Evolutionary conservation across 1,140 invertebrate species (phyloP), one percentile per base, ranked within the genome.

Genomic region (Drosophila truncata): DNA sequence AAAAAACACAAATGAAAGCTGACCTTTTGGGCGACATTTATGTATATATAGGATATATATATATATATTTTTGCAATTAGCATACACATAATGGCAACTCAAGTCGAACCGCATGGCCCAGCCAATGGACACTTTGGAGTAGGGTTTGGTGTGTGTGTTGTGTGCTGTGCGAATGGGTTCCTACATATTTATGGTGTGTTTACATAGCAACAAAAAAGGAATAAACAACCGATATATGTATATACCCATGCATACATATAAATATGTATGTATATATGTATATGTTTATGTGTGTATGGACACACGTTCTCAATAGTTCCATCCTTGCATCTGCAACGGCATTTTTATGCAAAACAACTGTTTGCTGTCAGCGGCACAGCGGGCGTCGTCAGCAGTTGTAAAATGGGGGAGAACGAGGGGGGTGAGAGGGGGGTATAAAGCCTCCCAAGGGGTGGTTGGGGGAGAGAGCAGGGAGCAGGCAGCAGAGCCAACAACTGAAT

Each of bases 271-370:
- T 11, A 13, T 29, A 3, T 18, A 14, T 18, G 6, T 39, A 13
- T 9, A 31, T 14, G 18, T 20, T 60, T 20, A 35, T 27, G 16
- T 29, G 11, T 31, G 25, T 18, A 29, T 29, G 47, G 27, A 31
- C 49, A 54, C 49, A 14, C 39, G 13, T 29, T 37, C 35, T 18
- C 52, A 57, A 75, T 60, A 35, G 29, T 57, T 29, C 49, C 61
- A 42, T 58, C 54, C 62, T 39, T 70, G 75, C 75, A 77, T 35
- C 75, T 78, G 76, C 84, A 83, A 87, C 78, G 77, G 83, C 84
- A 80, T 87, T 88, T 87, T 87, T 88, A 87, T 87, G 84, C 84
- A 87, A 87, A 87, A 87, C 84, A 87, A 87, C 80, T 88, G 84
- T 87, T 88, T 83, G 80, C 84, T 87, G 84, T 87, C 83, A 88